Evolutionary conservation across 2,888 invertebrate genomes (phyloP).

Genomic region (Autographa gamma): DNA sequence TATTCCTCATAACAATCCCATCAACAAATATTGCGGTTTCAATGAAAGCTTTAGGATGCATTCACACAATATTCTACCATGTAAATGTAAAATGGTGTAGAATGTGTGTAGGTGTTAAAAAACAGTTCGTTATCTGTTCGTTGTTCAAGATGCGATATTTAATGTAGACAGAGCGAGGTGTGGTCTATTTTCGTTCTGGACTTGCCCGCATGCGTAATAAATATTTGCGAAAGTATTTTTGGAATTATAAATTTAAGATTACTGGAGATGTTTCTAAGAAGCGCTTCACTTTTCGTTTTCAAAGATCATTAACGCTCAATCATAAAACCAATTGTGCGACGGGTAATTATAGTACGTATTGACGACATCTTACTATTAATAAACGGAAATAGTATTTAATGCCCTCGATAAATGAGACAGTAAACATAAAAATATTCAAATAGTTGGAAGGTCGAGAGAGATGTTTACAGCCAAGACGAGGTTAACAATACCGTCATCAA

Average conservation of each 20-base stretch:
- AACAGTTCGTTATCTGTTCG: conserved; percentile 73
- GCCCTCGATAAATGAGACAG: conserved; percentile 49
- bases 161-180: conserved; percentile 77
- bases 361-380: conserved; percentile 11
- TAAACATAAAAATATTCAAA: conserved; percentile 68
- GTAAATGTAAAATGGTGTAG: conserved; percentile 61
- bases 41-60: conserved; percentile 52
- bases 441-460: conserved; percentile 71
- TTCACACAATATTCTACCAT: conserved; percentile 61
- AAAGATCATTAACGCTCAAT: conserved; percentile 4
- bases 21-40: conserved; percentile 23
- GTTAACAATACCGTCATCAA: conserved; percentile 86
- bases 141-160: conserved; percentile 76
- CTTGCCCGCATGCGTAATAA: conserved; percentile 76
- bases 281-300: not conserved
- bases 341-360: not conserved
- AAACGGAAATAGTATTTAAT: conserved; percentile 24
- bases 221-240: conserved; percentile 79
- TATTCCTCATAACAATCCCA: conserved; percentile 18
- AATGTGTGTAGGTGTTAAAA: conserved; percentile 78
- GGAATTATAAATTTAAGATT: conserved; percentile 67
- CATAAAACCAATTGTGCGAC: not conserved
- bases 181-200: conserved; percentile 78
- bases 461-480: conserved; percentile 79
- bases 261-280: conserved; percentile 47